Conservation (phyloP, 1,140 invertebrate genomes). For the Polyergus mexicanus region DNA sequence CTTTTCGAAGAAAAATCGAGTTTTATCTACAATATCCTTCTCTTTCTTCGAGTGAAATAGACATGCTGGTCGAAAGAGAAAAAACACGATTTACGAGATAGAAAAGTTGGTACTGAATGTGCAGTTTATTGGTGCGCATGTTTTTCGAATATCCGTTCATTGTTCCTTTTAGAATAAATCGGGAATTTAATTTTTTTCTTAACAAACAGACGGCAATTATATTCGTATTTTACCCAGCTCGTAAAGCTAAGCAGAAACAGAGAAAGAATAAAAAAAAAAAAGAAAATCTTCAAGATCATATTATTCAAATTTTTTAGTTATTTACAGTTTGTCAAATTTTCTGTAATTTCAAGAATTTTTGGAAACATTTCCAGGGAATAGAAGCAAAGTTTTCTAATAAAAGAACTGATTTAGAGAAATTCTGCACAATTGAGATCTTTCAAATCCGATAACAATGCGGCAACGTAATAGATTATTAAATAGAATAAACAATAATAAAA, state of each 20-base stretch:
- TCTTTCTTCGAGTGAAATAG: not conserved
- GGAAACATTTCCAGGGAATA: not conserved
- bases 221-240: not conserved
- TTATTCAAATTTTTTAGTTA: not conserved
- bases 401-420: not conserved
- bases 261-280: not conserved
- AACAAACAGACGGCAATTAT: not conserved
- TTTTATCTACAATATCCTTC: constrained; percentile 12
- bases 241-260: not conserved
- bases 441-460: not conserved
- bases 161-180: constrained; percentile 3
- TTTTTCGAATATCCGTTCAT: not conserved
- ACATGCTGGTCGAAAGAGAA: constrained; percentile 9
- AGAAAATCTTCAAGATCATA: not conserved
- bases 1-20: constrained; percentile 14
- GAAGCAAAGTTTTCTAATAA: not conserved
- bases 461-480: constrained; percentile 1
- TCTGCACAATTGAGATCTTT: not conserved
- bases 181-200: constrained; percentile 1
- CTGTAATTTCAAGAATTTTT: too few relatives aligned
- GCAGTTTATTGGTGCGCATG: not conserved
- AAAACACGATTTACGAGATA: constrained; percentile 22
- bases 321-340: too few relatives aligned
- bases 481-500: constrained; percentile 18
- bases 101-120: not conserved